Base-by-base conservation (phyloP, 2,888 invertebrate species). In the Tiliacea aurago region DNA sequence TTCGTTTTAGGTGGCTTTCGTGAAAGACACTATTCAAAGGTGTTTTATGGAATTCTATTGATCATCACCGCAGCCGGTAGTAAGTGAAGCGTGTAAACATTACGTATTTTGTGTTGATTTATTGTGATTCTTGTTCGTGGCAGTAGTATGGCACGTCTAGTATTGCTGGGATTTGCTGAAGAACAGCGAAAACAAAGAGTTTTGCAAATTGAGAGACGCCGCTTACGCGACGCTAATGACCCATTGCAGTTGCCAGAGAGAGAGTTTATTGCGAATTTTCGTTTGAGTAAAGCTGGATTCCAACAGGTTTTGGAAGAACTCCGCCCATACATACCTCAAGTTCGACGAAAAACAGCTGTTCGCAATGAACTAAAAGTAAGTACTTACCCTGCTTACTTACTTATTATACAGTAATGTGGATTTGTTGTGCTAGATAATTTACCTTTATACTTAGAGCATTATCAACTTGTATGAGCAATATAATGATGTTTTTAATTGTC, bases 11-110 rank as follows among this genome's bases (percentile, higher is more conserved):
- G n/a, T 51, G n/a, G n/a, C n/a, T 51, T 51, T n/a, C 51, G 51
- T n/a, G 51, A 51, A 51, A 51, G n/a, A 51, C n/a, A n/a, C n/a
- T 51, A 51, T n/a, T 51, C n/a, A n/a, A n/a, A 51, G 51, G 51
- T n/a, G n/a, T 51, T 51, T 51, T 51, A 1, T 4, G 11, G 11
- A 51, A 5, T 51, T 13, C 11, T n/a, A 11, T n/a, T 51, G 51
- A 51, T 51, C 0, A 51, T 0, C n/a, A n/a, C 11, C n/a, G 51
- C n/a, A 51, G 11, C 51, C 10, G 49, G 51, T 51, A n/a, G 10
- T 51, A n/a, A 10, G n/a, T 10, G 10, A 10, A 51, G n/a, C 49
- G n/a, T 51, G 11, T 11, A 51, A n/a, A 51, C 4, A 51, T 51
- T n/a, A 51, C n/a, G n/a, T n/a, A 4, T n/a, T 51, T 10, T 51